Evolutionary conservation across 2,113 vertebrate genomes (phyloP), one percentile per base, ranked within the genome.

Genomic region (Lepus americanus): DNA sequence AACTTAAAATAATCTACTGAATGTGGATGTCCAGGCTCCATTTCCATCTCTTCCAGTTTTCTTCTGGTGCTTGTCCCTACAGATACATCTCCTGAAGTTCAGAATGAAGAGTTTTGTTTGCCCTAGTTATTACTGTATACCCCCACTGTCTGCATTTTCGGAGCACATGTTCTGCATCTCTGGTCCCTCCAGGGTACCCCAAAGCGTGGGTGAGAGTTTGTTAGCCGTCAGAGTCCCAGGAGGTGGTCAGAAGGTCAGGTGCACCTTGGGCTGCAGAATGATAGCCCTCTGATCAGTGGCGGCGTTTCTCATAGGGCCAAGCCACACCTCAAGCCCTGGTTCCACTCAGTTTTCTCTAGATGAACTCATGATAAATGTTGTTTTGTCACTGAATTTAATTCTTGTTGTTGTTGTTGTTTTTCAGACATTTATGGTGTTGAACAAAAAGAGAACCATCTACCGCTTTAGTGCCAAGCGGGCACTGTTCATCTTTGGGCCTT

Each of bases 351-450:
- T 93, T 89, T 92, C 39, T 95, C 33, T 74, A 64, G 88, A 55
- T 16, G 33, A 84, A 33, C 19, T 80, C 67, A 13, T 55, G 39
- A 49, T 63, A 69, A 79, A 27, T 59, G 70, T 9, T 61, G 25
- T 63, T 83, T 80, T 22, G 49, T 64, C 44, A 17, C 14, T 84
- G 31, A 11, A 1, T 74, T 12, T 94, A 86, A 94, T 95, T 78
- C 36, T 12, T 81, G 2, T 63, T 81, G 5, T 86, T 70, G 33
- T 91, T 70, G 33, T 91, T 97, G 95, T 92, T 94, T 85, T 88
- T 89, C 98, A 99, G 99, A 98, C 99, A 67, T 99, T 99, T 98
- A 99, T 99, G 98, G 99, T 99, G 95, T 89, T 99, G 98, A 99
- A 99, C 98, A 99, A 99, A 98, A 98, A 99, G 96, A 99, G 99